Base-by-base conservation (phyloP, 2,113 vertebrate genomes). In the Hucho hucho region DNA sequence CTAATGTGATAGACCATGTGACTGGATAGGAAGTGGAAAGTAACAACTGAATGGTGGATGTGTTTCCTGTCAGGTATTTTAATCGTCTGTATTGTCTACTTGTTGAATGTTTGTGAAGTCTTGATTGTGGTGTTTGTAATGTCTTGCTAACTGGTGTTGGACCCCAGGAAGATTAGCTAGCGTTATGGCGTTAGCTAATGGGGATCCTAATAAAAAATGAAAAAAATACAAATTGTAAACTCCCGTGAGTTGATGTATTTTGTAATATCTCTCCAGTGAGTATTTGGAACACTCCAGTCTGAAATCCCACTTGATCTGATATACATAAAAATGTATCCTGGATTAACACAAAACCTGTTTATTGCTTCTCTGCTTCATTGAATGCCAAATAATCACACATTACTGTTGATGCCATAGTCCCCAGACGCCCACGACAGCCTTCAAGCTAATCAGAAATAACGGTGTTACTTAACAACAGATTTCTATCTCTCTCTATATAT, bases 281-380 rank as follows among this genome's bases (percentile, higher is more conserved):
- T 37, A 72, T 79, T 87, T 79, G 83, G 81, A 84, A 83, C 77
- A 83, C 72, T 73, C 61, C 53, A 53, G 47, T 70, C 73, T 82
- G 64, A 84, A 85, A 81, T 77, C 80, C 79, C 72, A 61, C 82
- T 87, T 87, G 80, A 85, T 88, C 76, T 61, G 58, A 61, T 61
- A 90, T 87, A 86, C 81, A 88, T 87, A 80, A 82, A 74, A 88
- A 86, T 86, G 83, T 88, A 89, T 90, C 84, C 83, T 82, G 80
- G 85, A 90, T 91, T 87, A 90, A 83, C 84, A 87, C 84, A 89
- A 87, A 87, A 79, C 77, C 73, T 79, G 66, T 88, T 87, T 88
- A 87, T 84, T 87, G 79, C 87, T 82, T 81, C 73, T 58, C 66
- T 70, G 72, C 81, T 75, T 86, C 78, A 86, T 84, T 86, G 79